phyloP scores from a whole-genome alignment of 2,797 vertebrate species.

The Gobio occitaniae region DNA sequence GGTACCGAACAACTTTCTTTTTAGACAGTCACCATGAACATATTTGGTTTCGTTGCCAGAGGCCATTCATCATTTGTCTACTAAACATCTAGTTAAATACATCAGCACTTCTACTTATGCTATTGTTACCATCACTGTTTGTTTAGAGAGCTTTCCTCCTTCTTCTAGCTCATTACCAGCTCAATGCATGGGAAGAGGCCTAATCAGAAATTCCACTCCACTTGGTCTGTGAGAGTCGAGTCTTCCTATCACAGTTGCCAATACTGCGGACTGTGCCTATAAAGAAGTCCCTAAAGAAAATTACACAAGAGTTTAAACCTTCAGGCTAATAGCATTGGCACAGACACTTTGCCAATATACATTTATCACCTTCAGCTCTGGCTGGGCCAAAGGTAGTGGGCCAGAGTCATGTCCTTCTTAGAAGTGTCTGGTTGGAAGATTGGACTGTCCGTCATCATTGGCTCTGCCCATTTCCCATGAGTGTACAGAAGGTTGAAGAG shows the following conservation, averaged over 20 bases:
- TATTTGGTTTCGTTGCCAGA: neutral
- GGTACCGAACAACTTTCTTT: neutral
- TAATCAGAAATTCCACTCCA: slow-evolving; percentile 64
- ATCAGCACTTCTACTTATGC: slow-evolving; percentile 41
- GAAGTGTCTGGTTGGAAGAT: slow-evolving; percentile 60
- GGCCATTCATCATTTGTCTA: slow-evolving; percentile 18
- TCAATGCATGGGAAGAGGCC: slow-evolving; percentile 55
- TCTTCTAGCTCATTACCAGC: slow-evolving; percentile 52
- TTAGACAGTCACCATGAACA: neutral
- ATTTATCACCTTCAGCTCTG: slow-evolving; percentile 68
- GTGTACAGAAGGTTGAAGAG: slow-evolving; percentile 65
- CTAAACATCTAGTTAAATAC: slow-evolving; percentile 38
- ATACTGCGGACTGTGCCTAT: slow-evolving; percentile 65
- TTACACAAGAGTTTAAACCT: slow-evolving; percentile 67
- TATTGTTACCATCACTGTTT: slow-evolving; percentile 51
- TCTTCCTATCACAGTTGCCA: slow-evolving; percentile 64
- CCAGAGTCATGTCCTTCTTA: slow-evolving; percentile 64
- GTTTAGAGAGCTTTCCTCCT: slow-evolving; percentile 46
- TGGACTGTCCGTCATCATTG: slow-evolving; percentile 69
- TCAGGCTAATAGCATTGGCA: slow-evolving; percentile 63
- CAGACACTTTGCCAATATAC: slow-evolving; percentile 54
- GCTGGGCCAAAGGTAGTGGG: slow-evolving; percentile 78
- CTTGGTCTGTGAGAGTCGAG: slow-evolving; percentile 58
- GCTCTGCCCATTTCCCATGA: slow-evolving; percentile 67
- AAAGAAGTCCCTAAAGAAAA: slow-evolving; percentile 68